phyloP scores from a whole-genome alignment of 2,113 vertebrate species.

The Puntigrus tetrazona region DNA sequence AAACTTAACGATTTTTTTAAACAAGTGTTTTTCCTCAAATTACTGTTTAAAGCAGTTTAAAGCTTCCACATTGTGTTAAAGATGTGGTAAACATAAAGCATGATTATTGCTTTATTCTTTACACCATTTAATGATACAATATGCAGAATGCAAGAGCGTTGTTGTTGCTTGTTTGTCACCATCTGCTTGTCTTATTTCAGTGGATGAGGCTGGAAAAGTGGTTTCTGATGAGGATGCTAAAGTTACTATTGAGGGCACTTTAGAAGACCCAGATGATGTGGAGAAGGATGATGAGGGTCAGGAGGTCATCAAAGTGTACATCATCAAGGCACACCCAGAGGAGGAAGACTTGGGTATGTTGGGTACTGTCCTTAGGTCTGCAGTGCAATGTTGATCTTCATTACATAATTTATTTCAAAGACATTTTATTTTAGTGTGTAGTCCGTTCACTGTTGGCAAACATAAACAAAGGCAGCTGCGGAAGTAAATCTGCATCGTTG shows the following conservation, averaged over 20 bases:
- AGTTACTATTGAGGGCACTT: conserved; percentile 86
- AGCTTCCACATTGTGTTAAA: background rate
- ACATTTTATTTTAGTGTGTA: background rate
- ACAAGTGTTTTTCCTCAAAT: background rate
- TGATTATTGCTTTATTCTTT: background rate
- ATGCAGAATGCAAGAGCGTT: background rate
- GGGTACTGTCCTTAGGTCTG: background rate
- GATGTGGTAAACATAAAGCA: background rate
- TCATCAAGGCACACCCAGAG: conserved; percentile 97
- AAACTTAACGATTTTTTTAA: background rate
- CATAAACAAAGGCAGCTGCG: too few relatives aligned
- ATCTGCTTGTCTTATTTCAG: conserved; percentile 66
- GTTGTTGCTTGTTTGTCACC: background rate
- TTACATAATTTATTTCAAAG: background rate
- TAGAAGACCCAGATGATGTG: conserved; percentile 80
- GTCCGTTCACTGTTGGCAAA: too few relatives aligned
- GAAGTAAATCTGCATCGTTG: too few relatives aligned
- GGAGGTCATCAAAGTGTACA: conserved; percentile 99
- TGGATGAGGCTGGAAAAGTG: conserved; percentile 96
- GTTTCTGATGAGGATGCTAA: conserved; percentile 89
- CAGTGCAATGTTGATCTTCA: background rate
- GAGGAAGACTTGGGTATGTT: conserved; percentile 95
- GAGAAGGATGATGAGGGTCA: conserved; percentile 93
- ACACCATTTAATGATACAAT: background rate
- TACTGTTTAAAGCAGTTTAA: background rate